These are phyloP conservation scores for Noctua janthina DNA, from an alignment of 2,888 invertebrate species.

Conservation along the genomic window DNA sequence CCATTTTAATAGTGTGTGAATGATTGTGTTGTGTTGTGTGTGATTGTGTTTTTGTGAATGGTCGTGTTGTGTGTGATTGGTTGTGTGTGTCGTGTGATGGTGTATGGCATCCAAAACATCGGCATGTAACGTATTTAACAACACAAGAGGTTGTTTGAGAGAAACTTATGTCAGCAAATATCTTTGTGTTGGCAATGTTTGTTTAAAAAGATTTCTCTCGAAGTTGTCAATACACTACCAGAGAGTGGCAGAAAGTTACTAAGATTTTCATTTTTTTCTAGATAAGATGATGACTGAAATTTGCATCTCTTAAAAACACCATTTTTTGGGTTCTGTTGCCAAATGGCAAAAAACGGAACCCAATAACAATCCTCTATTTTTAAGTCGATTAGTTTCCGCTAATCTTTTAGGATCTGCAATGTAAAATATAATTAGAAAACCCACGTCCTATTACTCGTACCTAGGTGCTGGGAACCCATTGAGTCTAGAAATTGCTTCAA, in stretches of 20 bases:
- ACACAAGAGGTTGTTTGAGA: not conserved
- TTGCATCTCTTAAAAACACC: not conserved
- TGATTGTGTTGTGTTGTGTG: no score
- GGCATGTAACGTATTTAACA: not conserved
- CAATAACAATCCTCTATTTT: not conserved
- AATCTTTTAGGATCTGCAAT: not conserved
- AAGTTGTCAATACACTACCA: not conserved
- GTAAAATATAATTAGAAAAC: constrained; percentile 14
- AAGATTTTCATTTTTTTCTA: not conserved
- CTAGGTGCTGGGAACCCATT: not conserved
- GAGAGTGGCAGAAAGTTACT: no score
- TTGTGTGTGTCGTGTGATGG: not conserved
- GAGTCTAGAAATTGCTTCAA: constrained; percentile 12
- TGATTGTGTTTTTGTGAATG: no score
- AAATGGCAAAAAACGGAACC: no score
- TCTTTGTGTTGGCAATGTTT: constrained; percentile 8
- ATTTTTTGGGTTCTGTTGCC: not conserved
- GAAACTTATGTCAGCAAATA: not conserved
- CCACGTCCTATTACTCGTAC: constrained; percentile 12
- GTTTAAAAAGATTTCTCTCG: constrained; percentile 3
- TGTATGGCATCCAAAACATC: not conserved
- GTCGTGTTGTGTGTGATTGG: no score
- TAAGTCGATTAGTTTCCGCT: not conserved
- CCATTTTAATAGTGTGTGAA: not conserved
- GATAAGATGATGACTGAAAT: no score